Percentiles rank a stretch among this genome's conserved stretches.
phyloP scores from a whole-genome alignment of 2,113 vertebrate species.

The mouse (Mus musculus) region DNA sequence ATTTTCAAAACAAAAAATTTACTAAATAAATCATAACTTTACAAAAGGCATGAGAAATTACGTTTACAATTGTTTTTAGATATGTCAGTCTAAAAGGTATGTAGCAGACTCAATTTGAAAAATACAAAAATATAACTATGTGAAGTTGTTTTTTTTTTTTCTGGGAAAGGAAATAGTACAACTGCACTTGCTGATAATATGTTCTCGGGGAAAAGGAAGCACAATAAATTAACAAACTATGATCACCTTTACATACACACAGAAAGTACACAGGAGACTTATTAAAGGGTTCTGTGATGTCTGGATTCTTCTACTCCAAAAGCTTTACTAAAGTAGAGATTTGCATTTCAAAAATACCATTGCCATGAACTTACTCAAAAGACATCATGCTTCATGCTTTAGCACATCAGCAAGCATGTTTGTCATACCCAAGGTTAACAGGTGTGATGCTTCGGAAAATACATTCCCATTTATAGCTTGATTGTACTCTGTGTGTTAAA shows the following conservation, averaged over 20 bases:
- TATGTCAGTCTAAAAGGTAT: constrained; percentile 59
- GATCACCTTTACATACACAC: constrained; percentile 45
- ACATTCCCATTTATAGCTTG: constrained; percentile 76
- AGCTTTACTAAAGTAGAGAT: constrained; percentile 61
- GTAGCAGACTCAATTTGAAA: constrained; percentile 38
- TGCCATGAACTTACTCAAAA: constrained; percentile 54
- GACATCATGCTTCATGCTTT: neutral
- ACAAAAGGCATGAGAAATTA: constrained; percentile 54
- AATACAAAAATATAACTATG: constrained; percentile 62
- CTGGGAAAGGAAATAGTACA: constrained; percentile 38
- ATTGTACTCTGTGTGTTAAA: constrained; percentile 89
- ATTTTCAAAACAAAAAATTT: neutral
- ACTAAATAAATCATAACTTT: constrained; percentile 26
- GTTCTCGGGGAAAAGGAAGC: constrained; percentile 53
- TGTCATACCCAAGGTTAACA: constrained; percentile 45
- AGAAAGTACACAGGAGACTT: constrained; percentile 41
- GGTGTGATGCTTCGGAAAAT: neutral
- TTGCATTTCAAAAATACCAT: constrained; percentile 46
- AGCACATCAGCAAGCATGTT: neutral
- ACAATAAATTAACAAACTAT: constrained; percentile 71
- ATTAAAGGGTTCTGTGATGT: constrained; percentile 55
- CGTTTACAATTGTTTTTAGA: constrained; percentile 52
- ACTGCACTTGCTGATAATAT: constrained; percentile 48
- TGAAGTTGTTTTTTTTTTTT: neutral
- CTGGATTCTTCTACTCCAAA: constrained; percentile 8